A percentile compares a stretch with the other conserved stretches of the same genome.
phyloP scores from a whole-genome alignment of 1,140 invertebrate genomes.

The Eufriesea mexicana region DNA sequence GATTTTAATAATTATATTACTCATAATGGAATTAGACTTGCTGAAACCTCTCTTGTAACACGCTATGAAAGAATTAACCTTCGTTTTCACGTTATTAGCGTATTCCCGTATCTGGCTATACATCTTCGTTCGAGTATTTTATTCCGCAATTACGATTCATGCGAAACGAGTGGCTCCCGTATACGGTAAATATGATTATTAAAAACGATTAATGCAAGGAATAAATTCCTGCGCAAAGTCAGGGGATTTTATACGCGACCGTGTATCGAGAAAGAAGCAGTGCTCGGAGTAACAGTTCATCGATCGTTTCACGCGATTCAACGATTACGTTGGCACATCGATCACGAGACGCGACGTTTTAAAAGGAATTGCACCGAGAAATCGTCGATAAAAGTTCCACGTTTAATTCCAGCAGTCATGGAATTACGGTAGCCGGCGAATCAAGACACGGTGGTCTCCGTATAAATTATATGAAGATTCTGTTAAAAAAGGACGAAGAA shows the following conservation, averaged over 20 bases:
- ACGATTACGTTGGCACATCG: background rate
- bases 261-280: background rate
- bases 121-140: too few relatives aligned
- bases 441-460: background rate
- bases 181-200: too few relatives aligned
- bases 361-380: background rate
- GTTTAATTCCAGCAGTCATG: constrained; percentile 3
- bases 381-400: constrained; percentile 10
- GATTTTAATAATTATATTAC: background rate
- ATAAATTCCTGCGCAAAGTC: too few relatives aligned
- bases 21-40: too few relatives aligned
- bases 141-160: too few relatives aligned
- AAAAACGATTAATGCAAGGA: too few relatives aligned
- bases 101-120: too few relatives aligned
- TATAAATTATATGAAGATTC: constrained; percentile 34
- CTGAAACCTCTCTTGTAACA: too few relatives aligned
- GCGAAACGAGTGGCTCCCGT: too few relatives aligned
- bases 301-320: background rate
- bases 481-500: background rate
- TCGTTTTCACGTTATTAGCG: too few relatives aligned
- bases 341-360: background rate
- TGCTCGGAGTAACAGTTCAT: background rate
- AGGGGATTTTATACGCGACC: too few relatives aligned
- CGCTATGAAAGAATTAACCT: too few relatives aligned
- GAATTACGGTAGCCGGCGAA: background rate